Percentiles rank a stretch among this genome's conserved stretches.
phyloP scores from a whole-genome alignment of 2,797 vertebrate species.

The Scleropages formosus region DNA sequence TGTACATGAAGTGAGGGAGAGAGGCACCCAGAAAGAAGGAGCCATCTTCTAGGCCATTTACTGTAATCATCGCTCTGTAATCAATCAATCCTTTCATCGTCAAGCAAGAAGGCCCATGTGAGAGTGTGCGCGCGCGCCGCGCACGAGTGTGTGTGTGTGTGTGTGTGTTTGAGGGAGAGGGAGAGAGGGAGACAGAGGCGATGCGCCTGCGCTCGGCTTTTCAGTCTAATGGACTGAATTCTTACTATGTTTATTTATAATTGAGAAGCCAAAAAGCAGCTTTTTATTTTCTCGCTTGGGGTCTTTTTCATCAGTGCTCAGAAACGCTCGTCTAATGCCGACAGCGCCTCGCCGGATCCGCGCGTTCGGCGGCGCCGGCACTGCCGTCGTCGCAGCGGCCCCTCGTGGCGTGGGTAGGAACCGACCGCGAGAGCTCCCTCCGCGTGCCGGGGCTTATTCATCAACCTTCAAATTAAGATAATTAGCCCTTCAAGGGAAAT shows the following conservation, averaged over 20 bases:
- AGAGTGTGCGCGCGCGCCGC: conserved; percentile 21
- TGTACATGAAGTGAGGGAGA: conserved; percentile 31
- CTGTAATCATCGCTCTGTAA: conserved; percentile 78
- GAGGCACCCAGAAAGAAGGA: conserved; percentile 64
- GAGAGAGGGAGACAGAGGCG: neutral
- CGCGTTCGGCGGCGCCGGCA: conserved; percentile 5
- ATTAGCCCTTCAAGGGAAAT: conserved; percentile 71
- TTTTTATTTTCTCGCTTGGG: conserved; percentile 34
- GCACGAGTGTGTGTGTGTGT: conserved; percentile 1
- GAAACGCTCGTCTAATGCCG: conserved; percentile 32
- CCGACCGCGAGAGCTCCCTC: conserved; percentile 35
- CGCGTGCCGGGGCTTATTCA: conserved; percentile 51
- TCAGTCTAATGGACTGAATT: conserved; percentile 31
- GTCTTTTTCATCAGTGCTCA: conserved; percentile 36
- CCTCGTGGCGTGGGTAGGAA: conserved; percentile 39
- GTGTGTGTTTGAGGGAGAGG: conserved; percentile 10
- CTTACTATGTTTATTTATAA: conserved; percentile 35
- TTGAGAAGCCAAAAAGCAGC: conserved; percentile 35
- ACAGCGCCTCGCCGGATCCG: neutral
- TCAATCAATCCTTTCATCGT: conserved; percentile 82
- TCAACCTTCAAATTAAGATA: conserved; percentile 66
- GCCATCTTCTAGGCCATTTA: conserved; percentile 78
- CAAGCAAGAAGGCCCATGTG: conserved; percentile 57
- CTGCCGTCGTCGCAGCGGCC: conserved; percentile 29
- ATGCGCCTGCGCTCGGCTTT: conserved; percentile 25